Base-by-base conservation (phyloP, 2,113 vertebrate genomes). In the Alces alces region DNA sequence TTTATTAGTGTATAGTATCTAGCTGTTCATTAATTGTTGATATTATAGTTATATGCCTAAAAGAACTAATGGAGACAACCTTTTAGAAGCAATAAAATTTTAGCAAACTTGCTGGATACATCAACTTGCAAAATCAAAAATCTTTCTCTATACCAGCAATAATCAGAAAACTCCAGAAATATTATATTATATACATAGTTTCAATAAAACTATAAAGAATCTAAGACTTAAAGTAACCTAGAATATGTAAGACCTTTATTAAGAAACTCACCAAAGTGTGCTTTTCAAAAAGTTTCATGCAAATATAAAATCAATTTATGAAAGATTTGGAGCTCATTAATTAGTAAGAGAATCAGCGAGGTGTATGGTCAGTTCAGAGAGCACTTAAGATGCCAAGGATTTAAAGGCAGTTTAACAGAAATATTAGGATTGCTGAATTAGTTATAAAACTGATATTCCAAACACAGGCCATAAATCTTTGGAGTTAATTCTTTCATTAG, bases 241-340 rank as follows among this genome's bases (percentile, higher is more conserved):
- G 52, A 23, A n/a, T 33, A 52, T 94, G 5, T 61, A 91, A 86
- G n/a, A 64, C 7, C 5, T 86, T 60, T 47, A 27, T 60, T 13
- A 25, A 93, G 45, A 91, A 95, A 61, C 36, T 66, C 93, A 12
- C 27, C 61, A 80, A 96, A 87, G 13, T 90, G 3, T 87, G 33
- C 60, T 95, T 87, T 97, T 90, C n/a, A 45, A 66, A 94, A 92
- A 89, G 33, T 61, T 87, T 91, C 27, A 50, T 55, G 33, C 13
- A 95, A 89, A 61, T 92, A 70, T 30, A 83, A 89, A 97, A 79
- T 80, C 13, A 82, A 58, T 16, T 73, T 33, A 30, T 82, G n/a
- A 80, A 84, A 55, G 8, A 30, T 92, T 89, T 61, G 28, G 61
- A 89, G 55, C 8, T 83, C 16, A 21, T 83, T 82, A 84, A 80